Evolutionary conservation across 2,888 invertebrate genomes (phyloP).

Genomic region (Drosophila colorata): DNA sequence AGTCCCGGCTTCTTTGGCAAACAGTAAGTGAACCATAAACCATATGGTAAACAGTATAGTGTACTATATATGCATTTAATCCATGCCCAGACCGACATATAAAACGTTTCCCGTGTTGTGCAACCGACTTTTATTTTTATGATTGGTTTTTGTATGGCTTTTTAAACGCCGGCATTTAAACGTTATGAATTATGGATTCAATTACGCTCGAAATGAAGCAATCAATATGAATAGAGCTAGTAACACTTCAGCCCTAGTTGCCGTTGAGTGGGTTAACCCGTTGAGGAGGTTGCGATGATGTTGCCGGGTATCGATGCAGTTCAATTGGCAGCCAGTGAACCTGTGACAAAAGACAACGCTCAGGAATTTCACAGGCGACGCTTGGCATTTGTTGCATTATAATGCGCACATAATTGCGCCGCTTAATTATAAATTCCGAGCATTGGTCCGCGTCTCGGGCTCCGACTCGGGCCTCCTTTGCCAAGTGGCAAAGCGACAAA

Average conservation of each 20-base stretch:
- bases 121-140: slow-evolving; percentile 36
- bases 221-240: slow-evolving; percentile 59
- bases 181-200: slow-evolving; percentile 62
- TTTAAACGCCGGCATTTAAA: slow-evolving; percentile 54
- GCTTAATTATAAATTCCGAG: slow-evolving; percentile 71
- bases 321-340: slow-evolving; percentile 53
- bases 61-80: slow-evolving; percentile 1
- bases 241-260: slow-evolving; percentile 31
- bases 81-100: slow-evolving; percentile 5
- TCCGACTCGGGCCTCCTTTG: slow-evolving; percentile 37
- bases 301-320: slow-evolving; percentile 6
- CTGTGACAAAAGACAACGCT: slow-evolving; percentile 40
- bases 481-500: slow-evolving; percentile 50
- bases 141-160: slow-evolving; percentile 48
- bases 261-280: slow-evolving; percentile 1
- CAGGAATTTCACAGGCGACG: slow-evolving; percentile 70
- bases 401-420: slow-evolving; percentile 75
- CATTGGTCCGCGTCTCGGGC: slow-evolving; percentile 50
- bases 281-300: background rate
- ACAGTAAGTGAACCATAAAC: slow-evolving; percentile 79
- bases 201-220: slow-evolving; percentile 67
- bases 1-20: slow-evolving; percentile 83
- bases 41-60: background rate
- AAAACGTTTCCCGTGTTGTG: slow-evolving; percentile 64
- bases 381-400: slow-evolving; percentile 60